Base-by-base conservation (phyloP, 1,140 invertebrate genomes). In the Procambarus clarkii region DNA sequence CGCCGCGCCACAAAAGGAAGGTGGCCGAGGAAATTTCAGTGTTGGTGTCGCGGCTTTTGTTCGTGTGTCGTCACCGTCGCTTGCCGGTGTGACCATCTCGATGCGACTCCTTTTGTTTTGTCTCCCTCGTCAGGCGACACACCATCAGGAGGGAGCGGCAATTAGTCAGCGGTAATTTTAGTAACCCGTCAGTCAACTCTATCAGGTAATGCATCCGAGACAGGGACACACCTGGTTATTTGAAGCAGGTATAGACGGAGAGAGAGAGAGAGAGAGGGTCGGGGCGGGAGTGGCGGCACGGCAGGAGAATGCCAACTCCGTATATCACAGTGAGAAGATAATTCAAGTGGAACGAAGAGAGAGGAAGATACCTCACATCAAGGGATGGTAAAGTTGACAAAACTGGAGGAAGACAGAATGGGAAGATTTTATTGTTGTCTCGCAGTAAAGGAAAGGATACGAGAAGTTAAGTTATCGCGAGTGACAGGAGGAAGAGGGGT, bases 131-230 rank as follows among this genome's bases (percentile, higher is more conserved):
- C 69, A 74, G 21, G 69, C 69, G n/a, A 74, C 13, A 74, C 18
- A 24, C 69, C 69, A 11, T 1, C 4, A 74, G n/a, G 24, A 34
- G 69, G 69, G 34, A 74, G n/a, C n/a, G 18, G 18, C 69, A 74
- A 74, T 74, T 74, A 74, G 69, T 74, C 69, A 34, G n/a, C 13
- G 69, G 69, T 74, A 24, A 74, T 74, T 74, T 74, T 74, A 24
- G 69, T 74, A 74, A 74, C 69, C n/a, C 69, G 69, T 74, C 69
- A 74, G 69, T 74, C 69, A 74, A n/a, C 78, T 45, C 78, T n/a
- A 48, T 79, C 78, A 48, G 78, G 45, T 74, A 48, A 79, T 79
- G 78, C n/a, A 54, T 7, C n/a, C 3, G 78, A 15, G 76, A 21
- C 24, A 15, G 78, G 8, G 45, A 48, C 78, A 78, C n/a, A 79